Base-by-base conservation (phyloP, 2,113 vertebrate genomes). In the Desmodus rotundus region DNA sequence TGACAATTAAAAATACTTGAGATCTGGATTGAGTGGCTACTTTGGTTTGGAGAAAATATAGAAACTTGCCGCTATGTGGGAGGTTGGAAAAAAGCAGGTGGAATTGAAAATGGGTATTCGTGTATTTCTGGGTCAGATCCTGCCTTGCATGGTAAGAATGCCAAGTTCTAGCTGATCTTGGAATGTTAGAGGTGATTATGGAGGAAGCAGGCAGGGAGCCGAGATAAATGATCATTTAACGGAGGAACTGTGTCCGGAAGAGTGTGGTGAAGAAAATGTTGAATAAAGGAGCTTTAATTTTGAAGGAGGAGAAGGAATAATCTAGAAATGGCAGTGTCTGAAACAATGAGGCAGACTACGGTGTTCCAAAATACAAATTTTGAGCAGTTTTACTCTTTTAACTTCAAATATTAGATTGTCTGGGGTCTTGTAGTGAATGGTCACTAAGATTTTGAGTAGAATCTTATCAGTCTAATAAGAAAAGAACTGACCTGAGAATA, bases 101-200 rank as follows among this genome's bases (percentile, higher is more conserved):
- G 65, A 92, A 77, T 26, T 90, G 45, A 95, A 97, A 96, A 81
- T 96, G 72, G 91, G 86, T 81, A 85, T 70, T 97, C 2, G 3
- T 90, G 67, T 68, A 68, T 94, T 96, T 97, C 87, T 96, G 87
- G 91, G 95, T 95, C 93, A 96, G 45, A 87, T 54, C 72, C 47
- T 77, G 33, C 76, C 54, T 93, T 92, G 38, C 47, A 16, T 90
- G 91, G 68, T 92, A 95, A 91, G 89, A 78, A 89, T 95, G 89
- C 95, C 88, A 93, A 95, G 67, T 96, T 94, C 91, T 38, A 92
- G 88, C 93, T 92, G 85, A 92, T 97, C 72, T 85, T 96, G 97
- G 85, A 95, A 94, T 96, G 94, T 95, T 93, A 50, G 70, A 95
- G 70, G 58, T 94, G 94, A 94, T 93, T 94, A 78, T 91, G 63